These are phyloP conservation scores for Dysidea cf. avara DNA, from an alignment of 37 sponge, comb jelly and placozoan genomes.

Conservation along the genomic window DNA sequence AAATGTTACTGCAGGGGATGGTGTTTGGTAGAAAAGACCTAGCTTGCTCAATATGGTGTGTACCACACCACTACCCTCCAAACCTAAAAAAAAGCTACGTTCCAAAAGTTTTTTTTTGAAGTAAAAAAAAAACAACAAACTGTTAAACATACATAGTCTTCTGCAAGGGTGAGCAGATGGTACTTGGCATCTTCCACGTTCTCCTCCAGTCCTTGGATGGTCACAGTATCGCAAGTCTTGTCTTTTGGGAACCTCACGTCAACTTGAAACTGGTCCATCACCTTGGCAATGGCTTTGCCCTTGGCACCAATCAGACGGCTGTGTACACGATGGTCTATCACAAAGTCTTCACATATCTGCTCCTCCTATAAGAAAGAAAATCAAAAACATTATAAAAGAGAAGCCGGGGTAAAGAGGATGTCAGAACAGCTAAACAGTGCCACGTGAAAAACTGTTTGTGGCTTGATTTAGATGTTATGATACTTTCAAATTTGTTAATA, in stretches of 20 bases:
- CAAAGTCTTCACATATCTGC: slow-evolving; percentile 68
- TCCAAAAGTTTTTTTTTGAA: not conserved
- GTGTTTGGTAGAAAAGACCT: too few species aligned
- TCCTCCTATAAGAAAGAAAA: slow-evolving; percentile 60
- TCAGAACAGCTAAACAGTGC: too few species aligned
- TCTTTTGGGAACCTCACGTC: slow-evolving; percentile 82
- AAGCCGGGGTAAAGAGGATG: too few species aligned
- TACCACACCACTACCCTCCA: too few species aligned
- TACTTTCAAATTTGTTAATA: too few species aligned
- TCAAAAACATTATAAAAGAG: not conserved
- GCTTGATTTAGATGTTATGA: too few species aligned
- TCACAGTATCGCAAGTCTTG: slow-evolving; percentile 55
- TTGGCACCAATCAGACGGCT: slow-evolving; percentile 82
- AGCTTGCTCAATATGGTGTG: too few species aligned
- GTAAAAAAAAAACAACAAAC: not conserved
- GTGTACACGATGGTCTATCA: slow-evolving; percentile 81
- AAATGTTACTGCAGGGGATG: too few species aligned
- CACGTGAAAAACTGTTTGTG: too few species aligned
- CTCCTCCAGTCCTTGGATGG: slow-evolving; percentile 78
- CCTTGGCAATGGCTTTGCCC: slow-evolving; percentile 81
- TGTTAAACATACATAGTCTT: slow-evolving; percentile 78
- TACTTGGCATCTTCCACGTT: slow-evolving; percentile 89
- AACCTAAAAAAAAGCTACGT: not conserved
- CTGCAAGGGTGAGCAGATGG: slow-evolving; percentile 67
- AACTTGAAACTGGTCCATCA: slow-evolving; percentile 83